Conservation (phyloP, 2,797 vertebrate species). For the Macropodus opercularis region DNA sequence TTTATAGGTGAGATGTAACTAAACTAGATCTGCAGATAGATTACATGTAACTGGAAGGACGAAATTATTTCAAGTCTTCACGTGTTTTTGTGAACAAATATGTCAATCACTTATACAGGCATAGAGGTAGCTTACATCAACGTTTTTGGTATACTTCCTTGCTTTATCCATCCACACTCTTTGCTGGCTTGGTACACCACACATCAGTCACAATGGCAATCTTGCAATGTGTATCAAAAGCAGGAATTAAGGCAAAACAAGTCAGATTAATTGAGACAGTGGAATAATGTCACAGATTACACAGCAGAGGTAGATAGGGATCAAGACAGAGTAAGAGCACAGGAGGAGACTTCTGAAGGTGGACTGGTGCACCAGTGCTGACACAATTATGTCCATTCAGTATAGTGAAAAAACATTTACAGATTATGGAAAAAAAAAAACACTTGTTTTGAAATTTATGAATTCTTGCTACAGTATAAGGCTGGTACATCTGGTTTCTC, state of each 20-base stretch:
- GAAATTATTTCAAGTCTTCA: conserved; percentile 56
- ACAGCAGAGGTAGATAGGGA: conserved; percentile 76
- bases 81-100: conserved; percentile 47
- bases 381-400: conserved; percentile 35
- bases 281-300: conserved; percentile 62
- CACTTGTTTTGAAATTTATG: conserved; percentile 6
- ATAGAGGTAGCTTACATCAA: conserved; percentile 72
- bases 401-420: conserved; percentile 20
- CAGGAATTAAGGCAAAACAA: conserved; percentile 68
- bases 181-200: conserved; percentile 55
- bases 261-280: conserved; percentile 56
- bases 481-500: conserved; percentile 34
- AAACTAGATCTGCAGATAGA: conserved; percentile 43
- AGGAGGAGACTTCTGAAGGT: conserved; percentile 31
- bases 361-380: conserved; percentile 34
- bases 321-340: conserved; percentile 61
- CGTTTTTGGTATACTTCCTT: conserved; percentile 53
- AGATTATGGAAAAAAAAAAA: conserved; percentile 6
- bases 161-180: conserved; percentile 49
- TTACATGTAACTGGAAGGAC: conserved; percentile 52
- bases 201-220: conserved; percentile 48
- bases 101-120: conserved; percentile 56
- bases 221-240: conserved; percentile 44
- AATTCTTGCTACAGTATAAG: conserved; percentile 25
- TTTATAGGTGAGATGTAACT: conserved; percentile 59